Evolutionary conservation across 2,888 invertebrate species (phyloP).

Genomic region (Cantharis rustica): DNA sequence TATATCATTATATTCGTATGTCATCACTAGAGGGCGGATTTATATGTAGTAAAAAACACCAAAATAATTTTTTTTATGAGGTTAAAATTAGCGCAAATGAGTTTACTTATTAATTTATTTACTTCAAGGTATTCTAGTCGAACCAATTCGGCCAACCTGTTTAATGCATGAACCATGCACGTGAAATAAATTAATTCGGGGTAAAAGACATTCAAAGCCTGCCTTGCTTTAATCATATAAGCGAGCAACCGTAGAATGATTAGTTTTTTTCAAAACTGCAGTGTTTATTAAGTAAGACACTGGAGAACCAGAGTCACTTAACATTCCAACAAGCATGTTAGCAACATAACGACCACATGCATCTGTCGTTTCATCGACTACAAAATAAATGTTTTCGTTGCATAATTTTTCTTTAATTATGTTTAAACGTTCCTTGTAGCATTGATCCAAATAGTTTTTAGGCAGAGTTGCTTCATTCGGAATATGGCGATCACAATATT

Average conservation of each 20-base stretch:
- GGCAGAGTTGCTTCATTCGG: no score
- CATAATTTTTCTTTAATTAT: background rate
- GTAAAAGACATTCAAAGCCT: background rate
- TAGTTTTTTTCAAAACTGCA: background rate
- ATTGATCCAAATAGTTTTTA: no score
- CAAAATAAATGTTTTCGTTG: background rate
- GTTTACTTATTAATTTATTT: background rate
- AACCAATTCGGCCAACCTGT: background rate
- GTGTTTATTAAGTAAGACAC: background rate
- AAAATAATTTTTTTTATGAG: no score
- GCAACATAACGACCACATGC: background rate
- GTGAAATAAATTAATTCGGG: background rate
- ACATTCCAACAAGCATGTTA: background rate
- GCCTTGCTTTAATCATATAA: background rate
- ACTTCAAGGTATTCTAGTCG: background rate
- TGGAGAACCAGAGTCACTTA: background rate
- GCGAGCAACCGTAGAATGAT: background rate
- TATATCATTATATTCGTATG: no score
- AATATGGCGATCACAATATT: no score
- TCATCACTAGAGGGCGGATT: no score
- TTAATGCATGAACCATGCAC: background rate
- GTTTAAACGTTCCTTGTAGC: background rate
- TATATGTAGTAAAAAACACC: no score
- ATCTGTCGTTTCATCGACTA: background rate
- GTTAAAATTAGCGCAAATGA: no score